Evolutionary conservation across 2,888 invertebrate genomes (phyloP), one percentile per base, ranked within the genome.

Genomic region (Nephrotoma guestfalica): DNA sequence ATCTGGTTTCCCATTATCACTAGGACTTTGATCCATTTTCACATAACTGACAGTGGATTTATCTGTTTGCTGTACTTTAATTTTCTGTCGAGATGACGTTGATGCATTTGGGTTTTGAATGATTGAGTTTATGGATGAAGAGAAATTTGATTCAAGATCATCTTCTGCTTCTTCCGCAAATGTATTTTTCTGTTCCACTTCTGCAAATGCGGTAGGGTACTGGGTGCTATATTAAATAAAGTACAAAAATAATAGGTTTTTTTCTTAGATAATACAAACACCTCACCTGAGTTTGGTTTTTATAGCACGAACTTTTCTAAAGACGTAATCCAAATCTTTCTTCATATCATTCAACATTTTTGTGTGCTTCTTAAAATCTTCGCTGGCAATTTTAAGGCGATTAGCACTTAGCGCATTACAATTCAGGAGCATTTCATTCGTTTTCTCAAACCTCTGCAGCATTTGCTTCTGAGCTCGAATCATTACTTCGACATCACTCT

Each of bases 391-490:
- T 89, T 97, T 96, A 86, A 97, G 93, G 11, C 99, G 94, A 88
- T 95, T 95, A 3, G 96, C 95, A 0, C 98, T 97, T n/a, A 99
- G 91, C 18, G 97, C 96, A 91, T 98, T 98, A 90, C 99, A 99
- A 91, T 99, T 99, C 9, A 97, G 95, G 43, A 99, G 92, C 99
- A 99, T 99, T 92, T 99, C 99, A 90, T 99, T 99, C 0, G 99
- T 99, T 91, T 99, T 99, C 90, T 99, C 99, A 92, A 99, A 99
- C 87, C 99, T 93, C 89, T 97, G 97, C 41, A 99, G 91, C 98
- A 98, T 98, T 92, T 97, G 97, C 91, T 97, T 97, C 90, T 98
- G 98, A 3, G 97, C 97, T 88, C 96, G 92, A 88, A 98, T 97
- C 93, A 98, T 96, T 0, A 95, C 94, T 91, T 97, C 97, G 0